phyloP scores from a whole-genome alignment of 2,888 invertebrate genomes.

The Cheilosia variabilis region DNA sequence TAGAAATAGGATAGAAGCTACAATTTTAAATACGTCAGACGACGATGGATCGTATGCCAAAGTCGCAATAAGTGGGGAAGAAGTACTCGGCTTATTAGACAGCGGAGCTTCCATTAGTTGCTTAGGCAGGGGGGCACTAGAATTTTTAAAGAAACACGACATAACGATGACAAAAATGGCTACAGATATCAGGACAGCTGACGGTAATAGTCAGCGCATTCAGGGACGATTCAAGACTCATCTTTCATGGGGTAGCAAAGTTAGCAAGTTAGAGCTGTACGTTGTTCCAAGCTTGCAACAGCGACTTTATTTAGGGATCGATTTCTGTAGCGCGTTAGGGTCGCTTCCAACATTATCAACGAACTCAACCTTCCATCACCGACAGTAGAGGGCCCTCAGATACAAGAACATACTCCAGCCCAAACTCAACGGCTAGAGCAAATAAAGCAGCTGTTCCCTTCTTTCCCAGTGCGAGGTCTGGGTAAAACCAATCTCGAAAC shows the following conservation, averaged over 20 bases:
- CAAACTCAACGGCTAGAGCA: background rate
- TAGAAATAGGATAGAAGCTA: background rate
- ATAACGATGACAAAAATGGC: conserved; percentile 16
- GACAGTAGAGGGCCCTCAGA: background rate
- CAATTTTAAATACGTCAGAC: background rate
- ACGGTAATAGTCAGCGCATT: conserved; percentile 9
- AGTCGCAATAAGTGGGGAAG: background rate
- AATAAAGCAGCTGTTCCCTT: conserved; percentile 6
- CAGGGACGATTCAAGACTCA: conserved; percentile 5
- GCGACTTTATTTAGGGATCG: conserved; percentile 7
- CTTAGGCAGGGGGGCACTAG: conserved; percentile 10
- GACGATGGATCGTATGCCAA: background rate
- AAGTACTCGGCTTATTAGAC: conserved; percentile 8
- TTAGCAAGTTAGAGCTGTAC: conserved; percentile 2
- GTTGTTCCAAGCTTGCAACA: conserved; percentile 26
- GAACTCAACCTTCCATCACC: conserved; percentile 4
- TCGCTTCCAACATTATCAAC: conserved; percentile 5
- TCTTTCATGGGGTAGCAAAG: background rate
- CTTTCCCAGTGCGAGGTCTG: background rate
- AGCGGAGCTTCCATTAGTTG: conserved; percentile 11
- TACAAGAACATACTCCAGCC: background rate
- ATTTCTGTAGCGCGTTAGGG: background rate
- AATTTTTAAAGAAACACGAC: conserved; percentile 6
- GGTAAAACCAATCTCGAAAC: conserved; percentile 10
- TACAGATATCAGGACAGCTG: conserved; percentile 11